These are phyloP conservation scores for Myripristis jacobus DNA, from an alignment of 2,797 vertebrate species.

Conservation along the genomic window DNA sequence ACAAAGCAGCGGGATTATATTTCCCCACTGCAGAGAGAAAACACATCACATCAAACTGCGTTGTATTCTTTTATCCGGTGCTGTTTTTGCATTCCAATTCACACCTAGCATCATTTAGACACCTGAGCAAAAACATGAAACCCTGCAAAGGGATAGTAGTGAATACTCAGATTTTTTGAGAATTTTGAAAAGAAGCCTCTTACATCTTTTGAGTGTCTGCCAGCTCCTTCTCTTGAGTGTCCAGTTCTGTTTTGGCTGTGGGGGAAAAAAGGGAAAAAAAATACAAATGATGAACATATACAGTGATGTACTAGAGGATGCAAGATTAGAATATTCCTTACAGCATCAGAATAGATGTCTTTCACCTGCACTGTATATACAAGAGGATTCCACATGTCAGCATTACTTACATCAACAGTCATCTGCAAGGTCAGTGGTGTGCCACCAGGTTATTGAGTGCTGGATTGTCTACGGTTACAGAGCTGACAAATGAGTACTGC, in stretches of 20 bases:
- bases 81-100: conserved; percentile 37
- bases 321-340: conserved; percentile 34
- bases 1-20: conserved; percentile 68
- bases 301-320: conserved; percentile 30
- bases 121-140: conserved; percentile 18
- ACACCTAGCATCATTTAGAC: conserved; percentile 36
- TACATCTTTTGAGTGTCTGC: conserved; percentile 91
- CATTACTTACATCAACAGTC: conserved; percentile 63
- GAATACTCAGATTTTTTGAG: not conserved
- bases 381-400: conserved; percentile 62
- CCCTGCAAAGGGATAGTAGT: not conserved
- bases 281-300: conserved; percentile 12
- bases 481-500: conserved; percentile 73
- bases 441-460: conserved; percentile 70
- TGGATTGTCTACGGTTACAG: conserved; percentile 64
- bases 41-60: conserved; percentile 35
- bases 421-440: conserved; percentile 65
- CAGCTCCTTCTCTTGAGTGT: conserved; percentile 89
- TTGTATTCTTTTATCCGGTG: conserved; percentile 5
- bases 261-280: too few relatives aligned
- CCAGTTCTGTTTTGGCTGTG: conserved; percentile 93
- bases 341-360: conserved; percentile 26
- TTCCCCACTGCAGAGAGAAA: conserved; percentile 37
- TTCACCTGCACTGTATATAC: conserved; percentile 46
- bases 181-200: conserved; percentile 56